These are phyloP conservation scores for Thalpophila matura DNA, from an alignment of 2,888 invertebrate genomes.

Conservation along the genomic window DNA sequence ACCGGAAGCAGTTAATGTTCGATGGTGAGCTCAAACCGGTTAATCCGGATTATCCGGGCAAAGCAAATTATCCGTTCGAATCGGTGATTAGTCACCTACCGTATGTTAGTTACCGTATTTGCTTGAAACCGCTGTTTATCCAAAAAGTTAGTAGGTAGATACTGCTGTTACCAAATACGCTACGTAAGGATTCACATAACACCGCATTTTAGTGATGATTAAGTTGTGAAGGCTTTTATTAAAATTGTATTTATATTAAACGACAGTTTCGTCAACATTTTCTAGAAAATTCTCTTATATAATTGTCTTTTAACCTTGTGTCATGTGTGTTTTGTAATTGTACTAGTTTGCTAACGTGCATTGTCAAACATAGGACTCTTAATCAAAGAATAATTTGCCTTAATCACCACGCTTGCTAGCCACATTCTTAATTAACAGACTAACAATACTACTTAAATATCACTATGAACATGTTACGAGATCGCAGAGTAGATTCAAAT, in stretches of 20 bases:
- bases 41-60: slow-evolving; percentile 62
- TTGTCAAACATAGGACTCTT: too few relatives aligned
- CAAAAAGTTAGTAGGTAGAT: not conserved
- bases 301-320: too few relatives aligned
- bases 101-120: slow-evolving; percentile 20
- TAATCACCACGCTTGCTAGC: too few relatives aligned
- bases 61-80: slow-evolving; percentile 56
- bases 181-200: not conserved
- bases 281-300: too few relatives aligned
- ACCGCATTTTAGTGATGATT: not conserved
- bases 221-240: not conserved
- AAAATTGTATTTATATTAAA: too few relatives aligned
- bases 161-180: not conserved
- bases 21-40: slow-evolving; percentile 49
- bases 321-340: too few relatives aligned
- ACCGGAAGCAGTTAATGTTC: slow-evolving; percentile 56
- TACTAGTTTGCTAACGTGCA: too few relatives aligned
- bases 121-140: not conserved
- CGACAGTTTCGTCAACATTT: too few relatives aligned
- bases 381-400: too few relatives aligned
- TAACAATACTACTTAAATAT: too few relatives aligned
- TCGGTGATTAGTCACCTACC: slow-evolving; percentile 47
- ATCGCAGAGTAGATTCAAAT: not conserved
- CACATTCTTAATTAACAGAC: too few relatives aligned
- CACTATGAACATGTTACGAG: too few relatives aligned